Base-by-base conservation (phyloP, 1,140 invertebrate species). In the Drosophila pallidifrons region DNA sequence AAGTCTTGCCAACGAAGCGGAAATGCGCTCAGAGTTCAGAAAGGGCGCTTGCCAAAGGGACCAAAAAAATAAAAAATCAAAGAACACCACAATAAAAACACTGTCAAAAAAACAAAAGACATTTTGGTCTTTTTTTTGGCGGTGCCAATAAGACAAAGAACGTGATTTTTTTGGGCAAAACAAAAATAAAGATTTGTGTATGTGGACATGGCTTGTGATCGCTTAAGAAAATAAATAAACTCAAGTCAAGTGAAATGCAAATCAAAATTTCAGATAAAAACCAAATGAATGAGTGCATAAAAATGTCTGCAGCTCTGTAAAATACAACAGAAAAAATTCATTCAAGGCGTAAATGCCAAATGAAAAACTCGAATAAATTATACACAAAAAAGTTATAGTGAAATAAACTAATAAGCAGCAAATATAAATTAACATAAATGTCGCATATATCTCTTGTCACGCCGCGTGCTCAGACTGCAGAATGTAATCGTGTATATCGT, bases 1-100 rank as follows among this genome's bases (percentile, higher is more conserved):
- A 79, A 67, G 66, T 61, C 38, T 87, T 88, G 76, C 80, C 83
- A 88, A 72, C 85, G 43, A 89, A 83, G 83, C 85, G 83, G 83
- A 87, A 87, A 87, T 88, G 77, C 83, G 77, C 59, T 47, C 52
- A 25, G 54, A 60, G 57, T 60, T 68, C 61, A 69, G 16, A 80
- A 63, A 71, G 76, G 63, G 65, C 65, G 65, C 54, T 16, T 10
- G 16, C n/a, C n/a, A 11, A 35, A 70, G 67, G 35, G 16, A 52
- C 28, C 28, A 32, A 55, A 41, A 15, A 25, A 20, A 3, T 20
- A 20, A 3, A 20, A 20, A 25, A 25, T 25, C 6, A 54, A 59
- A 58, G 35, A 54, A 73, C 47, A 67, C 55, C 55, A 32, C 52
- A 58, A 59, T 20, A 43, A 73, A 67, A 73, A 35, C 59, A 71